Evolutionary conservation across 2,797 vertebrate genomes (phyloP), one percentile per base, ranked within the genome.

Genomic region (Microctenopoma steveboyesi): DNA sequence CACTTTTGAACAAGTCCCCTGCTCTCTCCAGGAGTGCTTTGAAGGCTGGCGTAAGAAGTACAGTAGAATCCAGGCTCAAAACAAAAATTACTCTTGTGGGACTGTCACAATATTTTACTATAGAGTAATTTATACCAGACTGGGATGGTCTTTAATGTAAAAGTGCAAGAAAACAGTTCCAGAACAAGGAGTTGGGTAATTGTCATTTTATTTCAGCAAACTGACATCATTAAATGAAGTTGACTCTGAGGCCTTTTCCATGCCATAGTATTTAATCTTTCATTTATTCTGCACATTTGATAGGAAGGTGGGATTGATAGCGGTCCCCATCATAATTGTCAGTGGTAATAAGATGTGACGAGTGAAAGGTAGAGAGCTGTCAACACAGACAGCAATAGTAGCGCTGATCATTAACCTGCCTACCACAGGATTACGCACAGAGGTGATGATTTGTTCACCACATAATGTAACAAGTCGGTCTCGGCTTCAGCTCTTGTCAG

Each of bases 351-450:
- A 59, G 67, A 83, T 64, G 78, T 71, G 80, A 78, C 11, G 33
- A 66, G 64, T 16, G 58, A 57, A 48, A 7, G 64, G 39, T 11
- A 47, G 63, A 53, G 60, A 46, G 81, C 79, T 65, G 72, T 76
- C 62, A 37, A 57, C 49, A 30, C 2, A 13, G 54, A 58, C 70
- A 13, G 46, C 37, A 59, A 76, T 48, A 30, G 62, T 14, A 50
- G 33, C 53, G 5, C 77, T 47, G 50, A 79, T 84, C 69, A 74
- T 86, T 84, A 86, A 81, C 77, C 77, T 75, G 75, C 86, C 69
- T 43, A 37, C 55, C 52, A 49, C 56, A 35, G 30, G 12, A 64
- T 74, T 62, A 18, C 6, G 12, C 18, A n/a, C 48, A 13, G 45
- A 60, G 61, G 52, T 37, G 69, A 80, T 77, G 60, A 59, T 85